Evolutionary conservation across 2,797 vertebrate genomes (phyloP).

Genomic region (Rachycentron canadum): DNA sequence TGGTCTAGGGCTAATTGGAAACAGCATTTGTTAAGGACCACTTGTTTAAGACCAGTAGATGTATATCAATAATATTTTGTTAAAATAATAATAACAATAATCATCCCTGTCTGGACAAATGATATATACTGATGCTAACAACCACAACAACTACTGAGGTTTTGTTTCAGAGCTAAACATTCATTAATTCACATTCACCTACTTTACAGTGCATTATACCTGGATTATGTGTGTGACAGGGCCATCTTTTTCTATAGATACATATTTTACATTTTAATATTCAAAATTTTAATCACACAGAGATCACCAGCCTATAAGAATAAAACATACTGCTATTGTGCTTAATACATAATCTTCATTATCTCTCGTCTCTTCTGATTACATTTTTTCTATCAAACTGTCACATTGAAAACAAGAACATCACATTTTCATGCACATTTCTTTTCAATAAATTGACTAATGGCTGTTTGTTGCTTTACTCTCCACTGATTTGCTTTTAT

Average conservation of each 20-base stretch:
- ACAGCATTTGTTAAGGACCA: not conserved
- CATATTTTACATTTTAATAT: not conserved
- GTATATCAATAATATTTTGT: not conserved
- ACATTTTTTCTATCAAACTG: constrained; percentile 17
- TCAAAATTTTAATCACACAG: too few relatives aligned
- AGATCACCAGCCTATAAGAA: not conserved
- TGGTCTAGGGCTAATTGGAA: not conserved
- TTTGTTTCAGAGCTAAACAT: too few relatives aligned
- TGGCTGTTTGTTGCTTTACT: constrained; percentile 41
- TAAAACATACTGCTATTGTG: not conserved
- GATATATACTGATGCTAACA: too few relatives aligned
- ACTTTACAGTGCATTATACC: not conserved
- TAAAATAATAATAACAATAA: too few relatives aligned
- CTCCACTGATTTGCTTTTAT: constrained; percentile 7
- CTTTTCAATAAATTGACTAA: constrained; percentile 38
- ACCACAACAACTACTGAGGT: too few relatives aligned
- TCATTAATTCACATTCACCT: not conserved
- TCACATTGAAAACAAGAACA: constrained; percentile 19
- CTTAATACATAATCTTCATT: not conserved
- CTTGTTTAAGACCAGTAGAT: not conserved
- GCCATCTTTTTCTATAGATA: not conserved
- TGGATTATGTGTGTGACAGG: not conserved
- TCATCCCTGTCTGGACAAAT: too few relatives aligned
- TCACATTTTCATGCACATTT: constrained; percentile 11
- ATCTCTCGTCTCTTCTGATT: constrained; percentile 12